Base-by-base conservation (phyloP, 2,888 invertebrate species). In the Amphipoea lucens region DNA sequence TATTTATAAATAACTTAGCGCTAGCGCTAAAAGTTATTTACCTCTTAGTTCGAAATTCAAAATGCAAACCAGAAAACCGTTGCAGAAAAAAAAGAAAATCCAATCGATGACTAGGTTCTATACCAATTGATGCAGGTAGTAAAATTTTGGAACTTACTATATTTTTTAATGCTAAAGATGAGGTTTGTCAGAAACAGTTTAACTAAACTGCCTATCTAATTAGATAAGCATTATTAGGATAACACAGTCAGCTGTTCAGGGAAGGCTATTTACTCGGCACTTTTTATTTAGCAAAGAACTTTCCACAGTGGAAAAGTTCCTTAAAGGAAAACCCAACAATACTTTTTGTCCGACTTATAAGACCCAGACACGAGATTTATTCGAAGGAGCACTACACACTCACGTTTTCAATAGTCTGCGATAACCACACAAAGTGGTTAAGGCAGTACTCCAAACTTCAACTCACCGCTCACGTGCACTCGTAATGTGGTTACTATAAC, bases 351-450 rank as follows among this genome's bases (percentile, higher is more conserved):
- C 17, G 36, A 77, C 11, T 78, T 66, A 20, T 78, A n/a, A 20
- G 66, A 66, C 48, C 40, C 66, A 20, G 45, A 1, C 20, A 48
- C 23, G 66, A 48, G 78, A 67, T 71, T 79, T 71, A 79, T 71
- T 48, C 7, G 6, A 48, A 65, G 29, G 45, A 74, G 23, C 11
- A 66, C 60, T 51, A 81, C 62, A 42, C 14, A 23, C 69, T 75
- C 66, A 81, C 76, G 57, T 81, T 40, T 54, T 40, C 62, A 40
- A 71, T 73, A 17, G 60, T 42, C 60, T 23, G 40, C 48, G 72
- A 62, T 76, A 74, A 71, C 63, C 57, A 42, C 48, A 63, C 0
- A 67, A 42, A 84, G 76, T 83, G 75, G 79, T 84, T 68, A 71
- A 29, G n/a, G n/a, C n/a, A 29, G 29, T 29, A 29, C 29, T 83